Evolutionary conservation across 2,113 vertebrate genomes (phyloP).

Genomic region (Neoarius graeffei): DNA sequence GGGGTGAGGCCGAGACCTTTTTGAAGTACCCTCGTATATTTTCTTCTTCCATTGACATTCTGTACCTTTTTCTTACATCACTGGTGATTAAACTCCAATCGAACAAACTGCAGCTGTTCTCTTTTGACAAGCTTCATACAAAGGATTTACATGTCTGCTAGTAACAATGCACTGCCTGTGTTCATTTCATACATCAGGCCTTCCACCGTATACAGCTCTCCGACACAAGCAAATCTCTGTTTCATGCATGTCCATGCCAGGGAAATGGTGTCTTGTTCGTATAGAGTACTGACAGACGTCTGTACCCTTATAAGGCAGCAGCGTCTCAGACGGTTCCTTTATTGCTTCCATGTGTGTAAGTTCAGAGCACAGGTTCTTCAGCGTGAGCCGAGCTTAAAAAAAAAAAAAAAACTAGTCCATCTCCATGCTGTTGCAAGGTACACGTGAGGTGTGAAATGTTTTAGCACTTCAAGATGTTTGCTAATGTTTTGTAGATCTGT

Average conservation of each 20-base stretch:
- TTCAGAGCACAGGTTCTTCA: constrained; percentile 9
- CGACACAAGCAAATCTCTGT: constrained; percentile 25
- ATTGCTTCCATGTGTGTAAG: constrained; percentile 40
- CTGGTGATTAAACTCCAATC: not conserved
- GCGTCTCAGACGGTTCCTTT: constrained; percentile 22
- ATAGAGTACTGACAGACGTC: not conserved
- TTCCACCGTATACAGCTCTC: not conserved
- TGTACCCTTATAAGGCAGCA: constrained; percentile 41
- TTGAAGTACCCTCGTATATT: too few species aligned
- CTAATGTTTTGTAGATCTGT: not conserved
- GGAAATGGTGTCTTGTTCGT: not conserved
- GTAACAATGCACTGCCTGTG: not conserved
- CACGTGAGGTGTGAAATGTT: not conserved
- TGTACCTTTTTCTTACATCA: not conserved
- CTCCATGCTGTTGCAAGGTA: not conserved
- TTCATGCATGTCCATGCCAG: not conserved
- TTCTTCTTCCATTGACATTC: too few species aligned
- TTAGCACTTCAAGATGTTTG: not conserved
- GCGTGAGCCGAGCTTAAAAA: not conserved
- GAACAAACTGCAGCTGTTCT: not conserved
- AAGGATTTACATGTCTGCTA: not conserved
- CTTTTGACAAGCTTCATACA: not conserved
- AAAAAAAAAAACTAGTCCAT: not conserved
- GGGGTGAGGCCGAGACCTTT: too few species aligned
- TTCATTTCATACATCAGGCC: not conserved